Percentiles rank a stretch among this genome's conserved stretches.
These are phyloP conservation scores for Xanthorhoe spadicearia DNA, from an alignment of 2,888 invertebrate genomes.

Conservation along the genomic window DNA sequence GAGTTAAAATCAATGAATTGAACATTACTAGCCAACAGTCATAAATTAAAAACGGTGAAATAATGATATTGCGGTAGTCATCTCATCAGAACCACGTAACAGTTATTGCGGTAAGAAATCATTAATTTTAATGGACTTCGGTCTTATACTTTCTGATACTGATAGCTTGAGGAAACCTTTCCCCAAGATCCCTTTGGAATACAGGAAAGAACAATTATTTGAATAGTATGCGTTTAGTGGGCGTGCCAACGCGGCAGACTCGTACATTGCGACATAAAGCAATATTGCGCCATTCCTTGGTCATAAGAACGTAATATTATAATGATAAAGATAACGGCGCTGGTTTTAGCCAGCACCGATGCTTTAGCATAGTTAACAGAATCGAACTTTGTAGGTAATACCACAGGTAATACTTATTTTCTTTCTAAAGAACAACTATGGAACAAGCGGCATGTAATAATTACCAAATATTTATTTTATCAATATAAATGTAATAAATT, in stretches of 20 bases:
- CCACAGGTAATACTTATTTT: too few species aligned
- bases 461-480: too few species aligned
- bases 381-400: too few species aligned
- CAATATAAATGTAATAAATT: too few species aligned
- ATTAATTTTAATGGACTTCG: neutral
- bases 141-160: neutral
- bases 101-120: conserved; percentile 1
- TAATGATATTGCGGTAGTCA: conserved; percentile 1
- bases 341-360: too few species aligned
- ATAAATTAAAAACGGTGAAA: neutral
- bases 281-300: conserved; percentile 56
- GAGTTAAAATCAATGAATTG: neutral
- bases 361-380: too few species aligned
- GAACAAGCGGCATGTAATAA: too few species aligned
- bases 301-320: conserved; percentile 50
- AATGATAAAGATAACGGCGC: conserved; percentile 54
- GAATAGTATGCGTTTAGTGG: conserved; percentile 43
- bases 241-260: conserved; percentile 41
- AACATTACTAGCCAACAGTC: neutral
- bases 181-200: conserved; percentile 4
- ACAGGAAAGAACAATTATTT: conserved; percentile 11
- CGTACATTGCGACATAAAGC: conserved; percentile 54
- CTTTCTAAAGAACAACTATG: too few species aligned
- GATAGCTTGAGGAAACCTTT: neutral
- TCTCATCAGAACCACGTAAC: neutral